These are phyloP conservation scores for Acanthiza pusilla DNA, from an alignment of 2,797 vertebrate genomes.

Conservation along the genomic window DNA sequence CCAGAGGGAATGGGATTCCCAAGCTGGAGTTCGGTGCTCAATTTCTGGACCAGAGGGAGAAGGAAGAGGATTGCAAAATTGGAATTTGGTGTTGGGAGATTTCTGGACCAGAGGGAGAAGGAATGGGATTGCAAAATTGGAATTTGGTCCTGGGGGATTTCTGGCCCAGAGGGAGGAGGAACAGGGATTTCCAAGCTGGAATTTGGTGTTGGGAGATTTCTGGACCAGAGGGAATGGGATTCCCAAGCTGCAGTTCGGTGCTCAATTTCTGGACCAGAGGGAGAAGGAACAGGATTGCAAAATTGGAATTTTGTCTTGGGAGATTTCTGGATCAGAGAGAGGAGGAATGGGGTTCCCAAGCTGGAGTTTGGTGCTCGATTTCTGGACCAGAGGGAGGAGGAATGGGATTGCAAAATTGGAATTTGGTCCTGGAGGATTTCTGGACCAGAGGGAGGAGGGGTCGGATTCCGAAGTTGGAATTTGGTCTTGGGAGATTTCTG, in stretches of 20 bases:
- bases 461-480: too few species aligned
- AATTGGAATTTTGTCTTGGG: accelerated
- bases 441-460: too few species aligned
- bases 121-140: not conserved
- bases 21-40: too few species aligned
- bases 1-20: not conserved
- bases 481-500: too few species aligned
- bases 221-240: too few species aligned
- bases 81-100: accelerated
- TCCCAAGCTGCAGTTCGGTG: not conserved
- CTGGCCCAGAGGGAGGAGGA: not conserved
- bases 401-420: too few species aligned
- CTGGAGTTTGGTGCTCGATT: too few species aligned
- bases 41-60: not conserved
- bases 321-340: not conserved
- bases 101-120: not conserved
- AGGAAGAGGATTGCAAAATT: not conserved
- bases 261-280: accelerated
- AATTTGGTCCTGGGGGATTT: not conserved
- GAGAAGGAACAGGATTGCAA: not conserved
- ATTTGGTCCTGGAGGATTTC: too few species aligned
- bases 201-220: too few species aligned
- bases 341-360: too few species aligned
- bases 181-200: not conserved
- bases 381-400: too few species aligned